Percentiles rank a stretch among this genome's conserved stretches.
These are phyloP conservation scores for Ochotona princeps DNA, from an alignment of 2,113 vertebrate genomes.

Conservation along the genomic window DNA sequence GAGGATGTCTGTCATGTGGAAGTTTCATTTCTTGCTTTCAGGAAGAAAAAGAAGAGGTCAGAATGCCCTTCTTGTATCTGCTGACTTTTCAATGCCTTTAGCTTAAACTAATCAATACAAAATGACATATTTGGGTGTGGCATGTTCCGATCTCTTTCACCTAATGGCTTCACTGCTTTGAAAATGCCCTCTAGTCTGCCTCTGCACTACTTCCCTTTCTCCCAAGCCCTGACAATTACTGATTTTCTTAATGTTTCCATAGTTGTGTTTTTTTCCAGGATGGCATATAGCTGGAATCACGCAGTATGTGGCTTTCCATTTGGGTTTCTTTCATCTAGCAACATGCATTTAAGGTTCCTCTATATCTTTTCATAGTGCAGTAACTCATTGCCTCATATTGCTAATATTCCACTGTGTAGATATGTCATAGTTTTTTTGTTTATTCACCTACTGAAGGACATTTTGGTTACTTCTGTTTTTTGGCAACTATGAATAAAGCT, in stretches of 20 bases:
- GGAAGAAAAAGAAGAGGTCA: background rate
- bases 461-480: background rate
- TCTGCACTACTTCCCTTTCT: background rate
- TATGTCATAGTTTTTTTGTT: background rate
- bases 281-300: background rate
- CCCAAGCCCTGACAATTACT: background rate
- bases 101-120: background rate
- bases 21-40: background rate
- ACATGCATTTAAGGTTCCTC: too few relatives aligned
- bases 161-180: background rate
- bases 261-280: constrained; percentile 1
- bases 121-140: background rate
- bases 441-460: background rate
- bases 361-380: background rate
- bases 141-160: background rate
- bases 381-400: background rate
- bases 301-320: background rate
- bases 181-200: background rate
- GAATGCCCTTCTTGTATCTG: background rate
- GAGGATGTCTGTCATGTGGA: background rate
- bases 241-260: background rate
- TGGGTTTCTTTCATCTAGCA: background rate
- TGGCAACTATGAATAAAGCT: background rate
- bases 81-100: background rate
- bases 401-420: background rate